A percentile compares a stretch with the other conserved stretches of the same genome.
phyloP scores from a whole-genome alignment of 2,888 invertebrate species.

The Clepsis dumicolana region DNA sequence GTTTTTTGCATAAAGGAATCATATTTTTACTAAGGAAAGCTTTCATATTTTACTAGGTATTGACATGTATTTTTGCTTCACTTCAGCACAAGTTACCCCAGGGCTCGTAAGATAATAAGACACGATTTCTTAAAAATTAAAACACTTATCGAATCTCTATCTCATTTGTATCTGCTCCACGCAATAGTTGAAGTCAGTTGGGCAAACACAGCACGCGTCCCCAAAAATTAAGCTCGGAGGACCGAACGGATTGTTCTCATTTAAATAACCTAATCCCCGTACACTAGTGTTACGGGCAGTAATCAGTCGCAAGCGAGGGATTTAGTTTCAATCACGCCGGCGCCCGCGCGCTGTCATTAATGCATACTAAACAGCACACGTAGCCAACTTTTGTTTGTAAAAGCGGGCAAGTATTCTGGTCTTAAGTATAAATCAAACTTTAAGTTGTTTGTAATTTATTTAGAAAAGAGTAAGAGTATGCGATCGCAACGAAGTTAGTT shows the following conservation, averaged over 20 bases:
- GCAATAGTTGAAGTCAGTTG: neutral
- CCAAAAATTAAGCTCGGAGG: slow-evolving; percentile 22
- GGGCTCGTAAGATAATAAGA: too few species aligned
- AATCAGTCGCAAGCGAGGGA: slow-evolving; percentile 76
- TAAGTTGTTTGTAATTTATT: slow-evolving; percentile 3
- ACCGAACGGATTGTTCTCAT: slow-evolving; percentile 50
- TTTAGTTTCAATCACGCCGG: slow-evolving; percentile 82
- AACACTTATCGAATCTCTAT: too few species aligned
- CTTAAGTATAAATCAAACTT: slow-evolving; percentile 6
- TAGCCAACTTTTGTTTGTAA: slow-evolving; percentile 47
- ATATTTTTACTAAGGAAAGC: too few species aligned
- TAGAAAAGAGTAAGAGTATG: neutral
- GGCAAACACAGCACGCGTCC: neutral
- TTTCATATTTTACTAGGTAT: too few species aligned
- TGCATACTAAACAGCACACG: slow-evolving; percentile 82
- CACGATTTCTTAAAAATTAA: too few species aligned
- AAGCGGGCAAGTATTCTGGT: neutral
- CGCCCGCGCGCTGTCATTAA: slow-evolving; percentile 76
- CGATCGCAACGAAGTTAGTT: neutral
- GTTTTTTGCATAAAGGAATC: too few species aligned
- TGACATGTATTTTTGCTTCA: too few species aligned
- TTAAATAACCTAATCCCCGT: slow-evolving; percentile 74
- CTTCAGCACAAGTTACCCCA: too few species aligned
- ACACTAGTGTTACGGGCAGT: slow-evolving; percentile 65
- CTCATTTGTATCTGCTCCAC: neutral